Percentiles rank a stretch among this genome's conserved stretches.
These are phyloP conservation scores for Caerostris darwini DNA, from an alignment of 1,140 invertebrate genomes.

Conservation along the genomic window DNA sequence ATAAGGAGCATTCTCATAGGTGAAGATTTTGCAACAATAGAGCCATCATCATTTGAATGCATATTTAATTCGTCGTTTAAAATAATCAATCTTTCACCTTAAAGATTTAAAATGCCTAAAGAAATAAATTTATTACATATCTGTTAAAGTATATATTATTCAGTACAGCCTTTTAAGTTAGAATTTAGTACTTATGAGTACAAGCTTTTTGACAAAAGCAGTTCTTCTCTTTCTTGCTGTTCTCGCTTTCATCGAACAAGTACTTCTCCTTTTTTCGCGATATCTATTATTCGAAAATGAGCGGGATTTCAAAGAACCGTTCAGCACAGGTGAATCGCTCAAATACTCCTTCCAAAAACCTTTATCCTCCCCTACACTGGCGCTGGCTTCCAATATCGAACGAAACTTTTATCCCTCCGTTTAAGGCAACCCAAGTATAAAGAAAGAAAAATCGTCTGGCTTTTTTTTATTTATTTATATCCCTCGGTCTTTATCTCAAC, in stretches of 20 bases:
- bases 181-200: too few species aligned
- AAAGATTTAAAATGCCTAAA: too few species aligned
- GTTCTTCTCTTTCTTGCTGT: background rate
- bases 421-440: conserved; percentile 9
- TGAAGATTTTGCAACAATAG: too few species aligned
- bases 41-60: too few species aligned
- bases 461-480: background rate
- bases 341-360: background rate
- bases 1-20: too few species aligned
- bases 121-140: too few species aligned
- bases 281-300: background rate
- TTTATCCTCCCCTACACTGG: background rate
- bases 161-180: too few species aligned
- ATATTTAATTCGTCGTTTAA: too few species aligned
- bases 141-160: too few species aligned
- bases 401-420: background rate
- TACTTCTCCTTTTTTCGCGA: too few species aligned
- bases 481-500: background rate
- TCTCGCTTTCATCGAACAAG: background rate
- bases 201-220: too few species aligned
- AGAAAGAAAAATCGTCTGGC: background rate
- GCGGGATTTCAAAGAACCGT: background rate
- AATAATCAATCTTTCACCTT: too few species aligned
- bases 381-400: background rate
- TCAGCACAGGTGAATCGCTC: background rate